Conservation (phyloP, 1,140 invertebrate species). For the Drosophila subobscura region DNA sequence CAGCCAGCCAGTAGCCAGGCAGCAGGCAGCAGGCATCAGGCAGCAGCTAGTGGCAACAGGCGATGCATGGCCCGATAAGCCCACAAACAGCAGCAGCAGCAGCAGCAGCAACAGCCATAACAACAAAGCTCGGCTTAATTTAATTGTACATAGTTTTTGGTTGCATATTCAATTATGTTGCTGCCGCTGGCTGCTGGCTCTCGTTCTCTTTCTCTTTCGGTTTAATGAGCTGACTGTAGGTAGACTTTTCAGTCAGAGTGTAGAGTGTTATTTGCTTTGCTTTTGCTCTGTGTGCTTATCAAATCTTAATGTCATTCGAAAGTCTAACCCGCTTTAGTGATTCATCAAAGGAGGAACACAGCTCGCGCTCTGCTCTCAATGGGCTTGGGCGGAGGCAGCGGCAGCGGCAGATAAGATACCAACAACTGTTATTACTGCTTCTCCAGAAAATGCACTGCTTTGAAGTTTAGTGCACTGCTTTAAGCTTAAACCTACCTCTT, state of each 20-base stretch:
- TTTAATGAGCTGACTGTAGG: constrained; percentile 37
- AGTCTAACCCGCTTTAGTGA: too few relatives aligned
- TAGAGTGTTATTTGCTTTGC: too few relatives aligned
- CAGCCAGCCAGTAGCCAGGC: constrained; percentile 1
- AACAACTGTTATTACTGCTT: too few relatives aligned
- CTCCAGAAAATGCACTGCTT: too few relatives aligned
- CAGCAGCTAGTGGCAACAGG: constrained; percentile 38
- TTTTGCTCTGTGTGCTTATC: too few relatives aligned
- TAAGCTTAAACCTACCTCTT: too few relatives aligned
- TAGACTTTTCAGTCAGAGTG: constrained; percentile 5
- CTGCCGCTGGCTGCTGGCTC: constrained; percentile 25
- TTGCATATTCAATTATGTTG: constrained; percentile 77
- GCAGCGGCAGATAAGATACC: too few relatives aligned
- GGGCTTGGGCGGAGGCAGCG: too few relatives aligned
- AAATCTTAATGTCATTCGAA: too few relatives aligned
- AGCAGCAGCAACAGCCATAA: constrained; percentile 17
- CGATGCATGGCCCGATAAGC: constrained; percentile 55
- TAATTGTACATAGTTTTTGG: constrained; percentile 79
- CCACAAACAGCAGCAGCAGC: constrained; percentile 29
- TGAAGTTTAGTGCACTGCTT: too few relatives aligned
- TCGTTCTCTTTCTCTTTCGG: constrained; percentile 9
- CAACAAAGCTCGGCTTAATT: constrained; percentile 63
- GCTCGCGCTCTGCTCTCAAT: too few relatives aligned
- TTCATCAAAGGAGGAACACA: too few relatives aligned
- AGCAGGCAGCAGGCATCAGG: background rate